These are phyloP conservation scores for Drosophila tristis DNA, from an alignment of 1,140 invertebrate genomes.

Conservation along the genomic window DNA sequence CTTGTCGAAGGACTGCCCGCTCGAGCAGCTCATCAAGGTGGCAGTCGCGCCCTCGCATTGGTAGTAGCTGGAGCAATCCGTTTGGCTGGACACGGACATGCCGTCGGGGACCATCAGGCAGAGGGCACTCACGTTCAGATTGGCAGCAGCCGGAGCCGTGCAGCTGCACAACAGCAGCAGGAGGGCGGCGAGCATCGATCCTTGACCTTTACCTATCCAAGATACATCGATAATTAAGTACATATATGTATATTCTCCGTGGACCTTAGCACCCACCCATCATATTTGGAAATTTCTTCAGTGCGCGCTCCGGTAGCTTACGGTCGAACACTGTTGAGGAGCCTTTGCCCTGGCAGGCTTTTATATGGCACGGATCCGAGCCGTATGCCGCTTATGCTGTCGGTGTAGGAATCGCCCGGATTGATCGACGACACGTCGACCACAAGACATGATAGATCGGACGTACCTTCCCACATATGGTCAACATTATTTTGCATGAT, in stretches of 20 bases:
- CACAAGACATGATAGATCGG: slow-evolving; percentile 34
- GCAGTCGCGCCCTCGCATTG: slow-evolving; percentile 33
- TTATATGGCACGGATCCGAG: slow-evolving; percentile 19
- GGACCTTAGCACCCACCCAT: slow-evolving; percentile 20
- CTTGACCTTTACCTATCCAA: slow-evolving; percentile 27
- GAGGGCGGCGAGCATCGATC: slow-evolving; percentile 18
- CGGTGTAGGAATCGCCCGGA: background rate
- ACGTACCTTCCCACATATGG: background rate
- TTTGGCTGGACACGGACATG: slow-evolving; percentile 35
- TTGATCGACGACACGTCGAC: slow-evolving; percentile 44
- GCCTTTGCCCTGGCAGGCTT: slow-evolving; percentile 4
- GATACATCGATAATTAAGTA: background rate
- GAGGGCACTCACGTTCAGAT: slow-evolving; percentile 48
- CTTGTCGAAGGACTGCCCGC: slow-evolving; percentile 41
- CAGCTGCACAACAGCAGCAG: slow-evolving; percentile 34
- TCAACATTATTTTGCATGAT: slow-evolving; percentile 38
- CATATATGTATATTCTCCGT: background rate
- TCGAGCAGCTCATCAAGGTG: slow-evolving; percentile 25
- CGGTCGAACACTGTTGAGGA: slow-evolving; percentile 34
- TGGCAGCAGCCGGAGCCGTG: slow-evolving; percentile 26
- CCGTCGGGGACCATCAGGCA: slow-evolving; percentile 43
- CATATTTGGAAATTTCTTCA: slow-evolving; percentile 6
- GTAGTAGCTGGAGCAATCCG: slow-evolving; percentile 53
- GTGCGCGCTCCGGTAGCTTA: slow-evolving; percentile 15
- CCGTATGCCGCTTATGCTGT: too few relatives aligned